Conservation (phyloP, 2,797 vertebrate genomes). For the Masticophis lateralis region DNA sequence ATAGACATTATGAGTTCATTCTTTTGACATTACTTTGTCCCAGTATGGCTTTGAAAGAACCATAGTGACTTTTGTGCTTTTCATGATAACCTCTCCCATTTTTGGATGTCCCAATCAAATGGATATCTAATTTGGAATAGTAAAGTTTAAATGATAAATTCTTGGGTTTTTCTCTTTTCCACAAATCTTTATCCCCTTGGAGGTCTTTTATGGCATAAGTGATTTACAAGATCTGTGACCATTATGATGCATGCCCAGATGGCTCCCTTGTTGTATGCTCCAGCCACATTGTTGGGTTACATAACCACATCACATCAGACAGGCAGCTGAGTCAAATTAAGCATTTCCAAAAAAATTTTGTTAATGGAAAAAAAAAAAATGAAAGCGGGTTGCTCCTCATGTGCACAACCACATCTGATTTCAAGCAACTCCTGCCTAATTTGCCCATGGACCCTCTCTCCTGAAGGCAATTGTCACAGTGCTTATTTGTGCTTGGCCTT, state of each 20-base stretch:
- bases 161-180: background rate
- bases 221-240: background rate
- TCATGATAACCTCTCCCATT: conserved; percentile 59
- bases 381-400: background rate
- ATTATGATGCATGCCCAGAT: background rate
- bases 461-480: background rate
- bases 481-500: background rate
- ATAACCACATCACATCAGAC: background rate
- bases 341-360: no score
- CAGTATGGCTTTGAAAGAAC: conserved; percentile 40
- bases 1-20: conserved; percentile 48
- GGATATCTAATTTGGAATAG: conserved; percentile 31
- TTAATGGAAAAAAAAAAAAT: background rate
- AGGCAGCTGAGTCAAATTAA: background rate
- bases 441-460: background rate
- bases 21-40: conserved; percentile 62
- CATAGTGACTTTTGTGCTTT: conserved; percentile 64
- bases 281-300: background rate
- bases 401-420: background rate
- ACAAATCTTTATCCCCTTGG: background rate
- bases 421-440: background rate
- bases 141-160: background rate
- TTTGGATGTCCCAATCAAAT: conserved; percentile 49
- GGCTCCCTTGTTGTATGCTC: background rate
- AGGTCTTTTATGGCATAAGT: background rate